These are phyloP conservation scores for Amblyopsis hoosieri DNA, from an alignment of 2,797 vertebrate species.

Conservation along the genomic window DNA sequence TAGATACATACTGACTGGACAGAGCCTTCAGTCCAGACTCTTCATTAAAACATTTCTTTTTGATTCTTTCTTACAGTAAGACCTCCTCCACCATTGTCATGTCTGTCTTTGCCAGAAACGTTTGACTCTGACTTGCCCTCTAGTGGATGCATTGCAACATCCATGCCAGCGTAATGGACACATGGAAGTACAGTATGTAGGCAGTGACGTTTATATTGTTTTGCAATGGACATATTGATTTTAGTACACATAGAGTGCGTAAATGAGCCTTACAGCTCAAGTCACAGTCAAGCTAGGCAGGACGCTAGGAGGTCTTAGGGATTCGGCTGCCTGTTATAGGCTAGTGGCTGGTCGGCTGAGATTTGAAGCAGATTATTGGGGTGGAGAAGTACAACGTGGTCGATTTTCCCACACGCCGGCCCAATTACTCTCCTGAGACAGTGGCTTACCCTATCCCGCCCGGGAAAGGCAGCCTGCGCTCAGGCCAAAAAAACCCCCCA, in stretches of 20 bases:
- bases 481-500: conserved; percentile 27
- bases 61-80: no score
- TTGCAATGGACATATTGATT: no score
- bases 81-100: no score
- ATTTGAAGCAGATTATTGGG: conserved; percentile 76
- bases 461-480: conserved; percentile 44
- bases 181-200: no score
- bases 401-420: conserved; percentile 81
- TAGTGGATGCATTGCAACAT: no score
- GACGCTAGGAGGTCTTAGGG: conserved; percentile 65
- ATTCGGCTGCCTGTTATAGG: conserved; percentile 68
- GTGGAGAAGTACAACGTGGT: conserved; percentile 71
- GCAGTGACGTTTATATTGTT: no score
- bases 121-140: no score
- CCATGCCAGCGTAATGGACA: no score
- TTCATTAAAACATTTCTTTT: no score
- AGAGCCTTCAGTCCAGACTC: background rate
- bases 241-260: no score
- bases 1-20: conserved; percentile 3
- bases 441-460: conserved; percentile 76
- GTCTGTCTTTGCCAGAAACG: no score
- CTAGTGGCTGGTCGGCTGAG: conserved; percentile 63
- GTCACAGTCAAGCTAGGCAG: conserved; percentile 54
- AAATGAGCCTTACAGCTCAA: background rate
- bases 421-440: conserved; percentile 76